phyloP scores from a whole-genome alignment of 2,888 invertebrate species.

The Nasonovia ribisnigri region DNA sequence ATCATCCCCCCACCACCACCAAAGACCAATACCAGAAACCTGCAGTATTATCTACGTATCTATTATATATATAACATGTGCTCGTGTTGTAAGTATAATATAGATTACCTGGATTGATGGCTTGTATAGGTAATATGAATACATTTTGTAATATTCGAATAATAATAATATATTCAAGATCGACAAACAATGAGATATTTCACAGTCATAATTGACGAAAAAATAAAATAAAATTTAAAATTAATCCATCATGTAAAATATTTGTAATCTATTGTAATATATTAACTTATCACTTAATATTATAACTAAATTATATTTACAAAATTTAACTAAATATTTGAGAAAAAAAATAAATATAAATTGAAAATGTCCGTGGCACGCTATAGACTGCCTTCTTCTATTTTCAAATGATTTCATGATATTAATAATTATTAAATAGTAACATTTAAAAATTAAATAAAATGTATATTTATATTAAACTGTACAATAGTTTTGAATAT shows the following conservation, averaged over 20 bases:
- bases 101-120: not conserved
- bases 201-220: not conserved
- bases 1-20: not conserved
- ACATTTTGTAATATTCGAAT: not conserved
- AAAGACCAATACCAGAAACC: not conserved
- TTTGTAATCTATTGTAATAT: not conserved
- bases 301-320: not conserved
- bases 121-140: not conserved
- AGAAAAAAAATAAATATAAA: not conserved
- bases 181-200: not conserved
- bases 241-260: not conserved
- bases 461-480: not conserved
- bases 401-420: conserved; percentile 38
- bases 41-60: not conserved
- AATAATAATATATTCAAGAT: not conserved
- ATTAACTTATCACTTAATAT: not conserved
- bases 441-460: not conserved
- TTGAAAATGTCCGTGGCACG: conserved; percentile 59
- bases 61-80: not conserved
- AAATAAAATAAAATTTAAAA: not conserved
- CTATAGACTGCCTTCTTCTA: conserved; percentile 53
- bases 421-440: not conserved
- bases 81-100: not conserved
- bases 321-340: not conserved
- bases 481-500: not conserved